phyloP scores from a whole-genome alignment of 2,888 invertebrate genomes.

The Limnephilus auricula region DNA sequence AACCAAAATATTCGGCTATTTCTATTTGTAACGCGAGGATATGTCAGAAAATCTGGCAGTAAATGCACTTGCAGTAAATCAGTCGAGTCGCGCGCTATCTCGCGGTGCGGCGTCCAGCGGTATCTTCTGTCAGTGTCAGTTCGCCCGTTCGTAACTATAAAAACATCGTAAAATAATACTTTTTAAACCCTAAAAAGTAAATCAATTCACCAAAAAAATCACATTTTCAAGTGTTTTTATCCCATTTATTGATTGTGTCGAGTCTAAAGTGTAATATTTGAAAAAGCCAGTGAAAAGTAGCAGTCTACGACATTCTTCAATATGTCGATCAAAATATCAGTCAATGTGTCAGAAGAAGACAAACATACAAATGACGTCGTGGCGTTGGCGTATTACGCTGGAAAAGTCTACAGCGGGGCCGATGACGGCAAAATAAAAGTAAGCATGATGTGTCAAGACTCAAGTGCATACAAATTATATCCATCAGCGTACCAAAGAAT shows the following conservation, averaged over 20 bases:
- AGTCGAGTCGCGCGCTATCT: constrained; percentile 4
- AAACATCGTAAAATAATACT: background rate
- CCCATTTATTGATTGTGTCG: constrained; percentile 23
- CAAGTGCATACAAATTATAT: background rate
- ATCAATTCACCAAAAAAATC: background rate
- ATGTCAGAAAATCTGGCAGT: background rate
- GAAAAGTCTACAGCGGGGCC: constrained; percentile 74
- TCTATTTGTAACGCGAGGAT: constrained; percentile 3
- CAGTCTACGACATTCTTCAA: constrained; percentile 14
- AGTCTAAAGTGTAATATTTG: constrained; percentile 45
- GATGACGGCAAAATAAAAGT: constrained; percentile 78
- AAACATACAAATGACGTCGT: constrained; percentile 74
- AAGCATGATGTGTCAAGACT: constrained; percentile 53
- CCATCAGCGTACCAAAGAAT: background rate
- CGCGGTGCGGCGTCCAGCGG: background rate
- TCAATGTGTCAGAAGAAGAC: constrained; percentile 71
- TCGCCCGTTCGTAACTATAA: background rate
- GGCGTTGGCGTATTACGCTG: constrained; percentile 71
- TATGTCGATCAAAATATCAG: constrained; percentile 70
- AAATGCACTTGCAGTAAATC: background rate
- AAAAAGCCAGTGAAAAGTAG: constrained; percentile 8
- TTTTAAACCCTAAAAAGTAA: constrained; percentile 3
- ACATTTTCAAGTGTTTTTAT: background rate
- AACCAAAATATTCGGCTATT: constrained; percentile 5
- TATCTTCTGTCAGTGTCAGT: too few relatives aligned